Evolutionary conservation across 2,113 vertebrate genomes (phyloP).

Genomic region (Vulpes vulpes): DNA sequence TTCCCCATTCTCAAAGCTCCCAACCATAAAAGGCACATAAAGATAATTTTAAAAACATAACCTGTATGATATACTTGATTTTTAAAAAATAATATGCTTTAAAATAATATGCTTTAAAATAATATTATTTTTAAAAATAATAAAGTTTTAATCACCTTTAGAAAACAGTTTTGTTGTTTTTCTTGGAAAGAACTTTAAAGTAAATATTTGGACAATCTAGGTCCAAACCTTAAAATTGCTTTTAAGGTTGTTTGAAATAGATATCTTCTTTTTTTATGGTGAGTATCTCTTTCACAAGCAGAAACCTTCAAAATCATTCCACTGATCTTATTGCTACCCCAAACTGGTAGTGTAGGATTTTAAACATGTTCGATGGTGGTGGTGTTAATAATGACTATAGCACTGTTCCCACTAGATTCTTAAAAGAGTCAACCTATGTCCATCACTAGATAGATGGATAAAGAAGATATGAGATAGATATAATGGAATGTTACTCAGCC

Average conservation of each 20-base stretch:
- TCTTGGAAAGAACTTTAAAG: background rate
- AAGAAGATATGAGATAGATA: background rate
- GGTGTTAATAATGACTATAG: background rate
- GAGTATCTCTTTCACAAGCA: background rate
- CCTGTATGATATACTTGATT: background rate
- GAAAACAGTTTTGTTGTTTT: background rate
- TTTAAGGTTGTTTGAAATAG: background rate
- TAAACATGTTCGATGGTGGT: background rate
- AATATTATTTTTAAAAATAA: background rate
- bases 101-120: background rate
- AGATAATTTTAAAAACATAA: background rate
- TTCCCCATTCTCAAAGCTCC: no score
- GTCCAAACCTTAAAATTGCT: background rate
- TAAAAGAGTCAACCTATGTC: background rate
- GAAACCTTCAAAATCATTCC: slow-evolving; percentile 1
- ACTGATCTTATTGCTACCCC: background rate
- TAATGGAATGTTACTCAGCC: background rate
- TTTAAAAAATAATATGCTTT: background rate
- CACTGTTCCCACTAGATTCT: background rate
- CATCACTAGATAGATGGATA: background rate
- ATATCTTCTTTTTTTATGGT: background rate
- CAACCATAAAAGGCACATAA: background rate
- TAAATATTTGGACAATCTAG: background rate
- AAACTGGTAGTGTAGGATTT: background rate
- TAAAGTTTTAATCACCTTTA: background rate